phyloP scores from a whole-genome alignment of 2,888 invertebrate species.

The Tiliacea aurago region DNA sequence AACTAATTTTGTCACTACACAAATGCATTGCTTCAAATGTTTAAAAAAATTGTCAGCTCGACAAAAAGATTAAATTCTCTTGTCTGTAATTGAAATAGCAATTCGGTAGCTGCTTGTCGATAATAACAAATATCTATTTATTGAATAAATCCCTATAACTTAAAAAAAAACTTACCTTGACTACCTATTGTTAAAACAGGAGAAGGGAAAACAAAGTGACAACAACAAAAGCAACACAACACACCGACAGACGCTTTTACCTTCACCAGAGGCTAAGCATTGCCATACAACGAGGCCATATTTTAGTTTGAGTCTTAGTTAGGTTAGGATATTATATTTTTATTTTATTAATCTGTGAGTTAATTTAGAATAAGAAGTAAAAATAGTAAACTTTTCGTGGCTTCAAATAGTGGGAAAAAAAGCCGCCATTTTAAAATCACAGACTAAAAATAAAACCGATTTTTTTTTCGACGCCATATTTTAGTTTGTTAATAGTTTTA shows the following conservation, averaged over 20 bases:
- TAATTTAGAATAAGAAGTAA: too few species aligned
- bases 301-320: too few species aligned
- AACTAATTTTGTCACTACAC: not conserved
- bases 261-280: too few species aligned
- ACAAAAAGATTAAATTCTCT: too few species aligned
- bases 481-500: too few species aligned
- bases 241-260: not conserved
- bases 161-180: not conserved
- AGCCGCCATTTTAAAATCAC: constrained; percentile 60
- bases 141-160: not conserved
- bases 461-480: not conserved
- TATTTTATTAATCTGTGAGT: too few species aligned
- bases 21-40: not conserved
- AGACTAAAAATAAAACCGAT: constrained; percentile 50
- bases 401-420: not conserved
- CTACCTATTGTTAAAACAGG: not conserved
- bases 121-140: not conserved
- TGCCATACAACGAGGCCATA: too few species aligned
- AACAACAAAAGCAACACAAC: constrained; percentile 21
- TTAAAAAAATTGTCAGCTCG: not conserved
- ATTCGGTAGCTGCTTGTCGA: not conserved
- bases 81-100: not conserved
- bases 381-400: too few species aligned
- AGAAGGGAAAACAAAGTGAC: constrained; percentile 15
- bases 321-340: too few species aligned